These are phyloP conservation scores for Tachuris rubrigastra DNA, from an alignment of 2,113 vertebrate species.

Conservation along the genomic window DNA sequence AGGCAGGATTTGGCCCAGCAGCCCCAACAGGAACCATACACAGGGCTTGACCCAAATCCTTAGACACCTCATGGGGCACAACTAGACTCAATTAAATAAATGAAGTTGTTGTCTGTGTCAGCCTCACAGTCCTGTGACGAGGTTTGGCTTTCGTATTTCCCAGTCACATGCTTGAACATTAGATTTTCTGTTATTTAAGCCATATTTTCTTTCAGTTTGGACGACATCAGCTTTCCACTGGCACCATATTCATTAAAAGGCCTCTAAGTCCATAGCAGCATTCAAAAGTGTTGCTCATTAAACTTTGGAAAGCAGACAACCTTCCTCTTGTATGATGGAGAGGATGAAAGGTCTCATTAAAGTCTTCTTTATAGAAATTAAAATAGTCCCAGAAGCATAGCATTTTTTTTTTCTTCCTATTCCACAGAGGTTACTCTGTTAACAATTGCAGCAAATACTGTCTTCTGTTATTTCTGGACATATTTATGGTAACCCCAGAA, in stretches of 20 bases:
- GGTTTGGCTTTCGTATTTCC: neutral
- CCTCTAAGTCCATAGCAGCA: neutral
- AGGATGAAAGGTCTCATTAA: neutral
- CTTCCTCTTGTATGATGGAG: neutral
- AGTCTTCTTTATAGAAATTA: neutral
- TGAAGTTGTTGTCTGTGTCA: neutral
- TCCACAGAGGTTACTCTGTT: neutral
- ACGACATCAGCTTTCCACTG: neutral
- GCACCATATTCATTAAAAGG: neutral
- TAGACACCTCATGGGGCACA: neutral
- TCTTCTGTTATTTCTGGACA: neutral
- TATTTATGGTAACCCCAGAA: neutral
- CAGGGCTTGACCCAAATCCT: neutral
- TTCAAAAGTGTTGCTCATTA: slow-evolving; percentile 23
- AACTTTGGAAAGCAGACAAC: neutral
- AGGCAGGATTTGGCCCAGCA: neutral
- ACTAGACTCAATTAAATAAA: neutral
- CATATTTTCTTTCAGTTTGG: neutral
- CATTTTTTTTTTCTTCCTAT: neutral
- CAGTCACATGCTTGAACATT: neutral
- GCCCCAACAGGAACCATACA: neutral
- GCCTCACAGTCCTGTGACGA: neutral
- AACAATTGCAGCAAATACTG: neutral
- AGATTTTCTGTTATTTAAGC: neutral
- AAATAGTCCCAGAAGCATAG: neutral